Percentiles rank a stretch among this genome's conserved stretches.
Conservation (phyloP, 2,797 vertebrate genomes). For the Acridotheres tristis region DNA sequence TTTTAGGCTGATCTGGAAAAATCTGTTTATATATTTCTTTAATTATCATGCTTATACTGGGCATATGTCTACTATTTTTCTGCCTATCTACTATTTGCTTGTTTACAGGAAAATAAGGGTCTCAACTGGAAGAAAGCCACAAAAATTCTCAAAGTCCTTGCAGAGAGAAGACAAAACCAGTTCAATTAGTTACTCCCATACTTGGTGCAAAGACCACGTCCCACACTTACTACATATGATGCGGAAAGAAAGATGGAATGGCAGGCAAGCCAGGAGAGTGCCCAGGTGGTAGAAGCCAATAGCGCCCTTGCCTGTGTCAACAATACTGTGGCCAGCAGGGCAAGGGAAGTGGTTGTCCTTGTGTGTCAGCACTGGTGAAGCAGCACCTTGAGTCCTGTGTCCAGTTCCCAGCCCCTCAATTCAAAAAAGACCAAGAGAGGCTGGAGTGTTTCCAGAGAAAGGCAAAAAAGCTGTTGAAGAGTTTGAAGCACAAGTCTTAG, state of each 20-base stretch:
- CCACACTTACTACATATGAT: background rate
- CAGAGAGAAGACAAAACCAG: background rate
- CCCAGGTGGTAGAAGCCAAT: background rate
- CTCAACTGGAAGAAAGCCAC: background rate
- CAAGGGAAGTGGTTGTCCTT: background rate
- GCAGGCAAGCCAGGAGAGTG: background rate
- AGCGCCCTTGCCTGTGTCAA: background rate
- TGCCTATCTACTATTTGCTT: background rate
- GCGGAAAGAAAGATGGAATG: background rate
- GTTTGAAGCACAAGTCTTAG: background rate
- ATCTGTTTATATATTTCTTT: background rate
- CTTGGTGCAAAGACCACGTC: background rate
- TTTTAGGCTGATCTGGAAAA: background rate
- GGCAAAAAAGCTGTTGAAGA: background rate
- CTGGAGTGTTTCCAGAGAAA: background rate
- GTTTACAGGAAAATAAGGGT: background rate
- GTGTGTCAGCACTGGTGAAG: background rate
- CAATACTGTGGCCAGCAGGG: background rate
- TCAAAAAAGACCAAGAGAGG: too few relatives aligned
- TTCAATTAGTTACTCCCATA: background rate
- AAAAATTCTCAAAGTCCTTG: background rate
- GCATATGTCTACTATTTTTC: background rate
- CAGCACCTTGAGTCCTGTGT: background rate
- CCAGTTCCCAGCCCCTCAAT: background rate
- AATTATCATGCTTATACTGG: background rate